Percentiles rank a stretch among this genome's conserved stretches.
Evolutionary conservation across 2,888 invertebrate species (phyloP).

Genomic region (Conomelus anceps): DNA sequence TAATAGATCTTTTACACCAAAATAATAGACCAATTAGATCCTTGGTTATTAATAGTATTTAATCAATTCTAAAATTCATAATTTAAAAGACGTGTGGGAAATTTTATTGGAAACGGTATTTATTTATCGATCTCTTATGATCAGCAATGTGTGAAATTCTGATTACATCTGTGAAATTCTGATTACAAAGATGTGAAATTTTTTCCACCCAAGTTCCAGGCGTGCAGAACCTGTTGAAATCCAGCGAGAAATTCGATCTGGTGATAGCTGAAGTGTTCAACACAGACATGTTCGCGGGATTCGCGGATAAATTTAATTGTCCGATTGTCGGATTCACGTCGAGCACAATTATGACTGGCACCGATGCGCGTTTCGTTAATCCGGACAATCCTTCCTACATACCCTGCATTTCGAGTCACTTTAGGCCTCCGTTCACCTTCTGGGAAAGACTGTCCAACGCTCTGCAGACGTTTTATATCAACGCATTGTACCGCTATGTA

Average conservation of each 20-base stretch:
- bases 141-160: not conserved
- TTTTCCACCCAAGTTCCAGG: not conserved
- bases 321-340: conserved; percentile 28
- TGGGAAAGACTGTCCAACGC: conserved; percentile 39
- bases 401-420: conserved; percentile 22
- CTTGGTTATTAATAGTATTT: too few relatives aligned
- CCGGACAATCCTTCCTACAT: conserved; percentile 26
- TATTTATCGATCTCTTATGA: too few relatives aligned
- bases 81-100: too few relatives aligned
- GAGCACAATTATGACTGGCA: conserved; percentile 29
- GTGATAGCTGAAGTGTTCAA: conserved; percentile 30
- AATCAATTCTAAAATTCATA: too few relatives aligned
- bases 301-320: conserved; percentile 26
- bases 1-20: too few relatives aligned
- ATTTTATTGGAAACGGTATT: too few relatives aligned
- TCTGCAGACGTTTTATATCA: conserved; percentile 33
- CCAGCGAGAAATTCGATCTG: conserved; percentile 25
- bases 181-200: not conserved
- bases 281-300: conserved; percentile 29
- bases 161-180: not conserved
- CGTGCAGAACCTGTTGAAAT: not conserved
- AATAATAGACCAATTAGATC: too few relatives aligned
- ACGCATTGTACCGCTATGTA: conserved; percentile 19
- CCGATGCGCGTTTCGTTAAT: conserved; percentile 19
- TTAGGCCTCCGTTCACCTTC: conserved; percentile 38